Percentiles rank a stretch among this genome's conserved stretches.
These are phyloP conservation scores for Ianthella basta DNA, from an alignment of 37 sponge, comb jelly and placozoan species.

Conservation along the genomic window DNA sequence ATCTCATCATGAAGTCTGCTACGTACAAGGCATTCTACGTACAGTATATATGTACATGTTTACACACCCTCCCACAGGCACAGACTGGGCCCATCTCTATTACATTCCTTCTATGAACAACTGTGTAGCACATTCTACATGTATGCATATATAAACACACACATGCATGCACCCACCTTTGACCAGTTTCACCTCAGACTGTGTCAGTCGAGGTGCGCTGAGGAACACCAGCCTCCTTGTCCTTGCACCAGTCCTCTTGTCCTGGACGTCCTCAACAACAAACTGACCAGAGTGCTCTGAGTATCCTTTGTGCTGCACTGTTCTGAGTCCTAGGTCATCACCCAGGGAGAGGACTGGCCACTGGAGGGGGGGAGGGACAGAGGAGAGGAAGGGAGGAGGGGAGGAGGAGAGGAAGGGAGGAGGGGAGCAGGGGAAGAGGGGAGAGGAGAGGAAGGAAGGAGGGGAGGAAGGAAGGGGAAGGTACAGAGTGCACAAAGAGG, in stretches of 20 bases:
- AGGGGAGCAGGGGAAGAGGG: too few species aligned
- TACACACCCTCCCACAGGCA: too few species aligned
- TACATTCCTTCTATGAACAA: too few species aligned
- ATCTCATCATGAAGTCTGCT: too few species aligned
- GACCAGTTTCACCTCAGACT: slow-evolving; percentile 70
- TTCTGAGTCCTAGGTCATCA: slow-evolving; percentile 66
- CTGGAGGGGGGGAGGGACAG: slow-evolving; percentile 36
- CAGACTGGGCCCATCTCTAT: too few species aligned
- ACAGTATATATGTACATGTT: too few species aligned
- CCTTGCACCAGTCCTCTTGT: slow-evolving; percentile 24
- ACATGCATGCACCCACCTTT: slow-evolving; percentile 35
- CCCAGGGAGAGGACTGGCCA: slow-evolving; percentile 77
- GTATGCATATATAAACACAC: neutral
- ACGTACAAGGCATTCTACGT: too few species aligned
- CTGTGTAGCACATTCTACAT: neutral
- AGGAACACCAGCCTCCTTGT: slow-evolving; percentile 77
- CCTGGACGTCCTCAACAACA: slow-evolving; percentile 82
- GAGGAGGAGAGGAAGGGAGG: too few species aligned
- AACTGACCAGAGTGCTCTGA: slow-evolving; percentile 69
- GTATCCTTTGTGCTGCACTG: slow-evolving; percentile 54
- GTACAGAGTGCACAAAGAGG: too few species aligned
- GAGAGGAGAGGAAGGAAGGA: too few species aligned
- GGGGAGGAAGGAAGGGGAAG: too few species aligned
- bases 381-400: neutral
- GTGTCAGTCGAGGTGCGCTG: slow-evolving; percentile 52